Evolutionary conservation across 1,140 invertebrate species (phyloP).

Genomic region (Ruditapes philippinarum): DNA sequence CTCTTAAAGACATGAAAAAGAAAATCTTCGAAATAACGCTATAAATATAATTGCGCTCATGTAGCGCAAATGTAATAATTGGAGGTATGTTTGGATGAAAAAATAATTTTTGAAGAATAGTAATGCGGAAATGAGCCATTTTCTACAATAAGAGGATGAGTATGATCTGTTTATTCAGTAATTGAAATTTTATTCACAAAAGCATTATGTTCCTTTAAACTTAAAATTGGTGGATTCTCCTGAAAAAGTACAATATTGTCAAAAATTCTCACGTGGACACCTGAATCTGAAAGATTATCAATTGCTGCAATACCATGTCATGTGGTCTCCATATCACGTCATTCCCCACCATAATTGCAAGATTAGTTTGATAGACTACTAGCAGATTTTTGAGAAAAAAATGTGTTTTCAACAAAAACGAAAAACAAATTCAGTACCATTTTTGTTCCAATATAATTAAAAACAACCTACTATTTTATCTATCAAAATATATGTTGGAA

Average conservation of each 20-base stretch:
- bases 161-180: too few species aligned
- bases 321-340: conserved; percentile 22
- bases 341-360: conserved; percentile 20
- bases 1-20: conserved; percentile 24
- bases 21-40: conserved; percentile 30
- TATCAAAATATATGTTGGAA: background rate
- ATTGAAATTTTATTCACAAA: conserved; percentile 29
- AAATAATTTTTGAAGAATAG: too few species aligned
- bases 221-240: conserved; percentile 29
- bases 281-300: too few species aligned
- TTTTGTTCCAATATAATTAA: conserved; percentile 27
- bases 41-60: conserved; percentile 25
- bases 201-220: too few species aligned
- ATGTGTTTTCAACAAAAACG: too few species aligned
- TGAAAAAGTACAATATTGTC: conserved; percentile 20
- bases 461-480: conserved; percentile 4
- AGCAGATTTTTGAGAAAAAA: conserved; percentile 24
- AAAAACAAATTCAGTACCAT: conserved; percentile 22
- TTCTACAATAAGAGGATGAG: too few species aligned
- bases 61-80: too few species aligned
- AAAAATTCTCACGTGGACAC: conserved; percentile 29
- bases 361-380: conserved; percentile 30
- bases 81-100: too few species aligned
- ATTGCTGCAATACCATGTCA: conserved; percentile 28
- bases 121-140: too few species aligned